Evolutionary conservation across 2,113 vertebrate genomes (phyloP), one percentile per base, ranked within the genome.

Genomic region (Solea senegalensis): DNA sequence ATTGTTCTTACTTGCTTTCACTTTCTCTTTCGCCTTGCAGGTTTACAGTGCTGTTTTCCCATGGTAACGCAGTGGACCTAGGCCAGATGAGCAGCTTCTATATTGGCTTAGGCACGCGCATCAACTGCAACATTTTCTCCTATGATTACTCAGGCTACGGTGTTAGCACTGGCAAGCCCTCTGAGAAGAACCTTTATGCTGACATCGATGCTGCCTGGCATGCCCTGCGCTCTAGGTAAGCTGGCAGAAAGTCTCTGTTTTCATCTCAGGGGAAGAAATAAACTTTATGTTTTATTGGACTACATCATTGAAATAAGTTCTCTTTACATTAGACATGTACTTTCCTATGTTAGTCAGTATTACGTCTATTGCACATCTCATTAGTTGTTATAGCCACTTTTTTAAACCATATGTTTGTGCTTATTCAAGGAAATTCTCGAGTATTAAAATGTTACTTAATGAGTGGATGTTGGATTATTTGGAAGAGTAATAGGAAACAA

Each of bases 81-180:
- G 98, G 98, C 26, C 98, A 99, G 94, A 99, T 99, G 98, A 97
- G 97, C 93, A 99, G 98, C 89, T 99, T 99, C 91, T 99, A 99
- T 88, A 94, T 99, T 0, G 97, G 97, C 71, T 91, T 99, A 88
- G 98, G 98, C 61, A 95, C 97, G 0, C 96, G 98, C 70, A 96
- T 99, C 92, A 97, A 95, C 92, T 99, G 98, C 93, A 99, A 99
- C 92, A 95, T 99, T 89, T 99, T 99, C 92, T 99, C 98, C 72
- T 99, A 99, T 0, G 98, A 99, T 89, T 99, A 99, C 89, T 99
- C 98, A 0, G 98, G 98, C 86, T 99, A 99, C 0, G 98, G 98
- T 0, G 95, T 93, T 39, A 99, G 97, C 91, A 96, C 96, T 0
- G 98, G 98, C 71, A 94, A 92, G 66, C 96, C 98, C 51, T 98